Evolutionary conservation across 2,888 invertebrate genomes (phyloP).

Genomic region (Horisme vitalbata): DNA sequence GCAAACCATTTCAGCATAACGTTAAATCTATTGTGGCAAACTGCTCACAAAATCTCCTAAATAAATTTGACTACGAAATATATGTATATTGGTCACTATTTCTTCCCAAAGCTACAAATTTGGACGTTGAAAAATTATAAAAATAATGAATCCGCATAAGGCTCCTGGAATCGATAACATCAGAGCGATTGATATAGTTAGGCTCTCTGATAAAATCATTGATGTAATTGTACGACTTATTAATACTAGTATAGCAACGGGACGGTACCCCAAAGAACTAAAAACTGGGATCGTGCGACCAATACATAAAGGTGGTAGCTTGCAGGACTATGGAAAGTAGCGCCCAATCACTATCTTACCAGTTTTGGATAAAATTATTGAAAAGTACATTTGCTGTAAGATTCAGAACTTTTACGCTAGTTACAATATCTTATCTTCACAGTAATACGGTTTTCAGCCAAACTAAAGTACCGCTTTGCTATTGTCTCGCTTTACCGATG

Average conservation of each 20-base stretch:
- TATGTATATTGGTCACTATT: not conserved
- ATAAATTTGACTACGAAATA: not conserved
- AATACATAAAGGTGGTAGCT: conserved; percentile 3
- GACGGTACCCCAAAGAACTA: conserved; percentile 1
- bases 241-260: conserved; percentile 3
- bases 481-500: conserved; percentile 5
- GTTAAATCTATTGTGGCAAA: conserved; percentile 1
- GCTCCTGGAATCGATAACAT: conserved; percentile 7
- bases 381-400: conserved; percentile 1
- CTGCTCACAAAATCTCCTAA: not conserved
- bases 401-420: conserved; percentile 1
- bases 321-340: conserved; percentile 1
- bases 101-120: not conserved
- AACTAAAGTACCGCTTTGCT: conserved; percentile 4
- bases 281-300: conserved; percentile 12
- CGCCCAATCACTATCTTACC: conserved; percentile 11
- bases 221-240: not conserved
- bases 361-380: conserved; percentile 6
- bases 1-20: not conserved
- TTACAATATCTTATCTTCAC: not conserved
- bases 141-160: not conserved
- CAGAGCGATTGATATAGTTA: conserved; percentile 1
- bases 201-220: not conserved
- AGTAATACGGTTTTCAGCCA: not conserved
- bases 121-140: not conserved